phyloP scores from a whole-genome alignment of 2,797 vertebrate genomes.

The Adrianichthys oophorus region DNA sequence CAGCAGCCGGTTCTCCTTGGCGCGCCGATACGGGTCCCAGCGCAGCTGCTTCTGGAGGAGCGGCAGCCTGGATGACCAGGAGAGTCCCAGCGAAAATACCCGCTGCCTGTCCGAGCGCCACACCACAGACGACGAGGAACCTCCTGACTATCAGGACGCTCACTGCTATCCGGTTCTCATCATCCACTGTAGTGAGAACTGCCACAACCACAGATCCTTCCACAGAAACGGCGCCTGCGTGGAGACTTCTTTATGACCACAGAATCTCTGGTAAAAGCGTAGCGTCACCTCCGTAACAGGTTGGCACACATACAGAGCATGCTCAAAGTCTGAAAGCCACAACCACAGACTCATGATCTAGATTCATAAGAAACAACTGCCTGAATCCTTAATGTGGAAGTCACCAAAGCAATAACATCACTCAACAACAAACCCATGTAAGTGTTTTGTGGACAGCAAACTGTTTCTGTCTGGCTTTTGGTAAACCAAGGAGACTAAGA shows the following conservation, averaged over 20 bases:
- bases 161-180: conserved; percentile 95
- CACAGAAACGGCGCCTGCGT: conserved; percentile 93
- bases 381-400: conserved; percentile 58
- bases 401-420: conserved; percentile 70
- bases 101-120: conserved; percentile 86
- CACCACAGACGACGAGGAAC: conserved; percentile 85
- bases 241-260: conserved; percentile 91
- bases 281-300: conserved; percentile 48
- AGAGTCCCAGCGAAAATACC: conserved; percentile 93
- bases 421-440: conserved; percentile 12
- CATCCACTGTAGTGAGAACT: conserved; percentile 94
- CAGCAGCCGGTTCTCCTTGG: conserved; percentile 90
- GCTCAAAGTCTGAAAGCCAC: not conserved
- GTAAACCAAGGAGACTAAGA: conserved; percentile 44
- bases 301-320: conserved; percentile 10
- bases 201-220: conserved; percentile 92
- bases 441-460: conserved; percentile 1
- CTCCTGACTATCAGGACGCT: conserved; percentile 93
- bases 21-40: conserved; percentile 89
- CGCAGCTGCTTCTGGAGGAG: conserved; percentile 95
- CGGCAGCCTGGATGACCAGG: conserved; percentile 87
- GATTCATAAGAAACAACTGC: conserved; percentile 26
- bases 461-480: conserved; percentile 29
- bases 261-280: conserved; percentile 10
- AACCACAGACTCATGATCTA: conserved; percentile 20